These are phyloP conservation scores for Epinotia ramella DNA, from an alignment of 2,888 invertebrate genomes.

Conservation along the genomic window DNA sequence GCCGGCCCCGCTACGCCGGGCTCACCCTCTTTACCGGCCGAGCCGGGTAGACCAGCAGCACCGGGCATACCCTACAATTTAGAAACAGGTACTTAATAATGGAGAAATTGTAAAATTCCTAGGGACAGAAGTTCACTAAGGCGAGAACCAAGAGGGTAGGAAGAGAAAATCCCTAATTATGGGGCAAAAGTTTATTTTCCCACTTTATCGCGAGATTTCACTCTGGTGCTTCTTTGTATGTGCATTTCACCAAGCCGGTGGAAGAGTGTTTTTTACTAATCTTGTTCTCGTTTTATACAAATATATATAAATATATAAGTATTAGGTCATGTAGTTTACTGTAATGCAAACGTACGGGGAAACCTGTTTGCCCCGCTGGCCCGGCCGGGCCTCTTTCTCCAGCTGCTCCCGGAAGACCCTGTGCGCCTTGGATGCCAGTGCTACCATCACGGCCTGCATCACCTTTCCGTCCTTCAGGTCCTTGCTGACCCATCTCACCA, in stretches of 20 bases:
- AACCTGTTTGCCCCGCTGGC: slow-evolving; percentile 91
- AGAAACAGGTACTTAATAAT: slow-evolving; percentile 7
- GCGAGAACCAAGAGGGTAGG: neutral
- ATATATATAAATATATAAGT: too few species aligned
- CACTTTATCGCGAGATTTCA: neutral
- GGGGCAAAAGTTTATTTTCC: neutral
- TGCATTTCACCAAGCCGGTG: too few species aligned
- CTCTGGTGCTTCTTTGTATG: neutral
- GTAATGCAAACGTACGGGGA: slow-evolving; percentile 84
- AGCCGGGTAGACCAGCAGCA: slow-evolving; percentile 89
- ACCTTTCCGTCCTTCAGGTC: slow-evolving; percentile 91
- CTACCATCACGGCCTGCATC: slow-evolving; percentile 92
- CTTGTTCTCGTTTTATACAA: too few species aligned
- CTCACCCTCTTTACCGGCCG: slow-evolving; percentile 93
- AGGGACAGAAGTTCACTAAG: neutral
- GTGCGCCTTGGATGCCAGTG: slow-evolving; percentile 90
- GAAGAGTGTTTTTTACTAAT: too few species aligned
- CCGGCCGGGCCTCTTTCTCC: slow-evolving; percentile 92
- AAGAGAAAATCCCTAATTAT: neutral
- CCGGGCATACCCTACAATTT: slow-evolving; percentile 89
- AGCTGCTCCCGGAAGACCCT: slow-evolving; percentile 89
- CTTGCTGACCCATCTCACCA: slow-evolving; percentile 91
- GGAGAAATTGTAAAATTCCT: neutral
- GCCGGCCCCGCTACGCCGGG: slow-evolving; percentile 88
- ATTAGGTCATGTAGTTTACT: neutral